phyloP scores from a whole-genome alignment of 2,113 vertebrate genomes.

The Poecile atricapillus region DNA sequence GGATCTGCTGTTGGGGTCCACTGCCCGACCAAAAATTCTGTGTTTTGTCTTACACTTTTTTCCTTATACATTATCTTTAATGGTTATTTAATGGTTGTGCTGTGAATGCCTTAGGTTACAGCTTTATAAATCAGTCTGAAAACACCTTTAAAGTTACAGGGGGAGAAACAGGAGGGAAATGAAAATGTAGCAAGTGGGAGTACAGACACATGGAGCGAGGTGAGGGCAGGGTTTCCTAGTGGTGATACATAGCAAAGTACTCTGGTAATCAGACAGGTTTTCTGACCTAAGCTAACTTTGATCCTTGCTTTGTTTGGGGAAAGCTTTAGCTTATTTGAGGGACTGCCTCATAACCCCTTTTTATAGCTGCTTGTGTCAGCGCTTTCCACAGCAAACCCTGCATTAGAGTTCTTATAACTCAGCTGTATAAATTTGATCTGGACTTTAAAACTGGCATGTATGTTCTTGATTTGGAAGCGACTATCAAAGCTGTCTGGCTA shows the following conservation, averaged over 20 bases:
- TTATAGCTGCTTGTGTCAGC: constrained; percentile 25
- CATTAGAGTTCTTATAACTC: not conserved
- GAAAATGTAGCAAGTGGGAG: not conserved
- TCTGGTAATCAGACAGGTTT: not conserved
- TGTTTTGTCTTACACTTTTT: not conserved
- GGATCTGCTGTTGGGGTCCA: not conserved
- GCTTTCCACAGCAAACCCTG: constrained; percentile 14
- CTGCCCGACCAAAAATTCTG: not conserved
- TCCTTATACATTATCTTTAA: accelerated
- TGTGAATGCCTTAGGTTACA: not conserved
- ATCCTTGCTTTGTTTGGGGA: not conserved
- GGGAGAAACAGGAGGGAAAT: not conserved
- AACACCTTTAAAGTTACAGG: not conserved
- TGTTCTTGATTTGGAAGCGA: constrained; percentile 39
- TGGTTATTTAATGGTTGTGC: not conserved
- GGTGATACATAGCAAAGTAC: not conserved
- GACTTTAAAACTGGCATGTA: constrained; percentile 32
- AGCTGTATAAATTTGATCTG: constrained; percentile 37
- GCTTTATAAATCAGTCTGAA: not conserved
- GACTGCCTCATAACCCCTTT: not conserved
- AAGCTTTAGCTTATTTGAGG: not conserved
- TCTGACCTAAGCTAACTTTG: not conserved
- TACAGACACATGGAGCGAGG: accelerated
- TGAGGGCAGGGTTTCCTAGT: not conserved
- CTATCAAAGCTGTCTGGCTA: not conserved